A percentile compares a stretch with the other conserved stretches of the same genome.
phyloP scores from a whole-genome alignment of 2,888 invertebrate genomes.

The Campaea margaritaria region DNA sequence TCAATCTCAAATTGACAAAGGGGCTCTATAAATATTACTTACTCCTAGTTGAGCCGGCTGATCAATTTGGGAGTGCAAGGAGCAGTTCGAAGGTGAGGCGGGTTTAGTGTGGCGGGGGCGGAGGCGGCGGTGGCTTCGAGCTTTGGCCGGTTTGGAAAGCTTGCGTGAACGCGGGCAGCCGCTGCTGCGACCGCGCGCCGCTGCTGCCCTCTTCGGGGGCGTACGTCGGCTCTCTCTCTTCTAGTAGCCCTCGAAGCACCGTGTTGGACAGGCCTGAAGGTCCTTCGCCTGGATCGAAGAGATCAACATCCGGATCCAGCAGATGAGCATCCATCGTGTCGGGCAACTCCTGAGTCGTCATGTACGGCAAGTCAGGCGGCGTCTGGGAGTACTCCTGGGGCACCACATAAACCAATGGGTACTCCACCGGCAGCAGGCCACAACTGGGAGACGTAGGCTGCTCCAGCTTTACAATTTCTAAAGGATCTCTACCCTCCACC shows the following conservation, averaged over 20 bases:
- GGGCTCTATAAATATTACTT: slow-evolving; percentile 40
- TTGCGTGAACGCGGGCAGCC: slow-evolving; percentile 80
- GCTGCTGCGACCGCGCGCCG: slow-evolving; percentile 67
- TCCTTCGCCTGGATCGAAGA: slow-evolving; percentile 78
- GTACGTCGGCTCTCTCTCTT: slow-evolving; percentile 62
- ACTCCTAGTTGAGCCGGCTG: slow-evolving; percentile 31
- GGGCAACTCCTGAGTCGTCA: slow-evolving; percentile 58
- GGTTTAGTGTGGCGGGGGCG: slow-evolving; percentile 74
- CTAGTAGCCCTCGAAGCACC: slow-evolving; percentile 69
- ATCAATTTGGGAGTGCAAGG: slow-evolving; percentile 36
- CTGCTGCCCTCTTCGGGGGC: slow-evolving; percentile 63
- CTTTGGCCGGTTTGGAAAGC: slow-evolving; percentile 80
- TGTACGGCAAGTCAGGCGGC: slow-evolving; percentile 63
- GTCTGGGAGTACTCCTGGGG: slow-evolving; percentile 66
- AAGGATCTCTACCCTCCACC: slow-evolving; percentile 53
- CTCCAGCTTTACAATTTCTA: slow-evolving; percentile 64
- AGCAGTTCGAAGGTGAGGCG: slow-evolving; percentile 35
- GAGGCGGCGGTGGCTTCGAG: slow-evolving; percentile 79
- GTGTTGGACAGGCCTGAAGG: slow-evolving; percentile 73
- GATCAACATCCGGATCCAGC: slow-evolving; percentile 54
- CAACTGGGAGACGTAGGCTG: slow-evolving; percentile 64
- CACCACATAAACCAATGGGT: slow-evolving; percentile 73
- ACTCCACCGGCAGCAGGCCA: slow-evolving; percentile 55
- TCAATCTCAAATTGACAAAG: slow-evolving; percentile 33
- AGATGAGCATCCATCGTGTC: slow-evolving; percentile 65